Conservation (phyloP, 2,113 vertebrate genomes). For the Leptocoma aspasia region DNA sequence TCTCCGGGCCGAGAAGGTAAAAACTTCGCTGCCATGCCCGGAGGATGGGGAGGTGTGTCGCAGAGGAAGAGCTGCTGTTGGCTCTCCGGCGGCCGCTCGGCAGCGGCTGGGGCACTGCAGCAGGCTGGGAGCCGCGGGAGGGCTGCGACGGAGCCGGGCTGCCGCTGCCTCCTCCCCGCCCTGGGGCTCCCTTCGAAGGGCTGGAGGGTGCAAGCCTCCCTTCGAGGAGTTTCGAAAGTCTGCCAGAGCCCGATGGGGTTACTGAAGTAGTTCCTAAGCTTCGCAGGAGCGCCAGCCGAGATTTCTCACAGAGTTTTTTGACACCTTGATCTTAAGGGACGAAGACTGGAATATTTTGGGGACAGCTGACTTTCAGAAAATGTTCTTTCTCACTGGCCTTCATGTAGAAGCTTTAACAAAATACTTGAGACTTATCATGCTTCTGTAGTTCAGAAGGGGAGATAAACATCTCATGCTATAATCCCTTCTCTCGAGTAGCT, state of each 20-base stretch:
- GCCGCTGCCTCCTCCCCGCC: neutral
- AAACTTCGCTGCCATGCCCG: neutral
- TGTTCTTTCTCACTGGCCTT: neutral
- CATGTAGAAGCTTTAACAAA: neutral
- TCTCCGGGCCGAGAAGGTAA: neutral
- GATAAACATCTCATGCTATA: conserved; percentile 11
- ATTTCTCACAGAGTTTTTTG: neutral
- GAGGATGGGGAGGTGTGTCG: neutral
- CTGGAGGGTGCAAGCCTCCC: neutral
- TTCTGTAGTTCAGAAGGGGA: neutral
- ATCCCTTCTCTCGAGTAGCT: conserved; percentile 8
- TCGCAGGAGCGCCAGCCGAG: rapidly evolving
- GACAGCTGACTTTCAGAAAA: neutral
- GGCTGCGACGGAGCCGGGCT: rapidly evolving
- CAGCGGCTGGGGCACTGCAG: neutral
- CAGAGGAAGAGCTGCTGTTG: neutral
- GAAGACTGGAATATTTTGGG: neutral
- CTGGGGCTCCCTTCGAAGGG: rapidly evolving
- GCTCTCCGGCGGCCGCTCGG: neutral
- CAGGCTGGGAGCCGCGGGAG: neutral
- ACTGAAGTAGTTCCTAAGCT: neutral
- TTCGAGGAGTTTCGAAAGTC: neutral
- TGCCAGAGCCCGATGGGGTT: neutral
- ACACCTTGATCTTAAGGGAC: neutral
- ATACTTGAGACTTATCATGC: neutral